Conservation (phyloP, 2,113 vertebrate species). For the Ptyas mucosa region DNA sequence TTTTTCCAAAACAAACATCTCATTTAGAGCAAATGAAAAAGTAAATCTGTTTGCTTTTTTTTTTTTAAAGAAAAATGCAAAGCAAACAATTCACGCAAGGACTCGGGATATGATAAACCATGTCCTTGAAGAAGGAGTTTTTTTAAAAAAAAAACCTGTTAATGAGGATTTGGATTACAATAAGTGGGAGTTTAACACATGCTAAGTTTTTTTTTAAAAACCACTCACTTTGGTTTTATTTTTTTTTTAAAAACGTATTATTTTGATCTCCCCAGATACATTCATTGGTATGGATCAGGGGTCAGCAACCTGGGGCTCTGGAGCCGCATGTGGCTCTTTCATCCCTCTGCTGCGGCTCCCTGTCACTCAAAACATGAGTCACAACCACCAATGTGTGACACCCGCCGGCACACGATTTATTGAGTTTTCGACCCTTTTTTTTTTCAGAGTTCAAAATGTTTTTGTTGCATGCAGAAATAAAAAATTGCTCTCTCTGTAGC, state of each 20-base stretch:
- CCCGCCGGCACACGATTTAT: no score
- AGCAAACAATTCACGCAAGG: neutral
- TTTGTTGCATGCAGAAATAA: no score
- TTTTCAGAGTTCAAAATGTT: no score
- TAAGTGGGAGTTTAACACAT: neutral
- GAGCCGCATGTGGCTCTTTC: no score
- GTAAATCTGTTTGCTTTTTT: neutral
- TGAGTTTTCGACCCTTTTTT: no score
- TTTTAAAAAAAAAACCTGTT: neutral
- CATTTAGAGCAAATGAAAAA: slow-evolving; percentile 18
- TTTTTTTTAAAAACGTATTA: neutral
- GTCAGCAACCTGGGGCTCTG: no score
- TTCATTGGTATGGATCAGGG: no score
- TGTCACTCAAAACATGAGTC: no score
- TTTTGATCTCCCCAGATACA: neutral
- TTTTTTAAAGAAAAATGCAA: neutral
- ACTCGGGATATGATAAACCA: neutral
- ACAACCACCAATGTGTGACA: no score
- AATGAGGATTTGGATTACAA: neutral
- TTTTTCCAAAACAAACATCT: slow-evolving; percentile 62
- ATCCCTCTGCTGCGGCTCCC: no score
- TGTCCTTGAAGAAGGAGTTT: neutral
- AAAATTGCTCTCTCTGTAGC: no score
- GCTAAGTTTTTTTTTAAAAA: neutral
- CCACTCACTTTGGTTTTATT: neutral